A percentile compares a stretch with the other conserved stretches of the same genome.
These are phyloP conservation scores for Gephyroberyx darwinii DNA, from an alignment of 2,797 vertebrate species.

Conservation along the genomic window DNA sequence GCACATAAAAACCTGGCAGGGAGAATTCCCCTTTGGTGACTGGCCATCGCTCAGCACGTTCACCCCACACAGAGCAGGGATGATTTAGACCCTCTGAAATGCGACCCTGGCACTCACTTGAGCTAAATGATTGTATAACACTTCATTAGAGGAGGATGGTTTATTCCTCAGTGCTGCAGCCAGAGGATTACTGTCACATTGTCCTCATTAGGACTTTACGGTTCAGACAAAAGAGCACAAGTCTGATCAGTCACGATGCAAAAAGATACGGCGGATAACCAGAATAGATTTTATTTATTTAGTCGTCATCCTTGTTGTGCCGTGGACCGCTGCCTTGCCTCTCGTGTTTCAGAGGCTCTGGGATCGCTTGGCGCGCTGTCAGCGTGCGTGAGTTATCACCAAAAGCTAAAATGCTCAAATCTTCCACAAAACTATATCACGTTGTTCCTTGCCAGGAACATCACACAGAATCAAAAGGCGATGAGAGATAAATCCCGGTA, in stretches of 20 bases:
- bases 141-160: conserved; percentile 40
- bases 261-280: not conserved
- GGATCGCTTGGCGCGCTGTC: not conserved
- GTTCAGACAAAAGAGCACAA: conserved; percentile 7
- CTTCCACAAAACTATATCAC: not conserved
- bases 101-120: conserved; percentile 39
- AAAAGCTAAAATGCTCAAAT: not conserved
- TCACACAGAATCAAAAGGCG: not conserved
- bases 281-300: conserved; percentile 14
- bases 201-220: conserved; percentile 62
- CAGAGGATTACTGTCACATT: conserved; percentile 60
- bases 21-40: not conserved
- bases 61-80: conserved; percentile 25
- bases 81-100: conserved; percentile 55
- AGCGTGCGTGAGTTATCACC: not conserved
- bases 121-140: conserved; percentile 43
- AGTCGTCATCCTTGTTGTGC: not conserved
- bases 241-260: conserved; percentile 47
- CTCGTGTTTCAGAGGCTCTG: not conserved
- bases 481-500: not conserved
- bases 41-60: conserved; percentile 39
- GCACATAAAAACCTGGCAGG: not conserved
- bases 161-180: conserved; percentile 36
- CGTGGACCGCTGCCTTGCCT: not conserved
- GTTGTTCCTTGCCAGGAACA: not conserved